Conservation (phyloP, 2,888 invertebrate genomes). For the Clivina fossor region DNA sequence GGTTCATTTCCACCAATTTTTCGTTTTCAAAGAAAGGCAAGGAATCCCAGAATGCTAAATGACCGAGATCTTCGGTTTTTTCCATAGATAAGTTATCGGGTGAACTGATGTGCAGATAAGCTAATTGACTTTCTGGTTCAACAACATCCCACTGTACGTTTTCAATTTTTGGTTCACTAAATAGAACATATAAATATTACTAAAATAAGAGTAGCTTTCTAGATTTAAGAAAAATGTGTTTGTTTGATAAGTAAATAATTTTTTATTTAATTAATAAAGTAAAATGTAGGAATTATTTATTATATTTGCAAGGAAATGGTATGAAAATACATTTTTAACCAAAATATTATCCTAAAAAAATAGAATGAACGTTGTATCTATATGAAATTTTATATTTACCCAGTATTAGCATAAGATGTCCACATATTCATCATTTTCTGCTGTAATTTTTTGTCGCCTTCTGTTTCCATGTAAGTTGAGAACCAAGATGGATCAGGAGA, state of each 20-base stretch:
- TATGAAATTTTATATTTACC: conserved; percentile 54
- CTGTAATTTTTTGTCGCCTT: conserved; percentile 58
- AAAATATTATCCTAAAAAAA: no score
- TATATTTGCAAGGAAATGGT: no score
- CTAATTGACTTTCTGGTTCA: conserved; percentile 50
- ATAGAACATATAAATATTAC: neutral
- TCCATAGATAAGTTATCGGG: conserved; percentile 56
- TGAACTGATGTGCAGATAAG: conserved; percentile 58
- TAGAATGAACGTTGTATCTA: conserved; percentile 5
- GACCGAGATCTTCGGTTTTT: conserved; percentile 56
- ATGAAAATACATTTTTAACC: no score
- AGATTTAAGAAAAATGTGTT: no score
- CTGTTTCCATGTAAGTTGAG: conserved; percentile 47
- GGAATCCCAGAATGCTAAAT: conserved; percentile 63
- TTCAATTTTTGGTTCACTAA: conserved; percentile 35
- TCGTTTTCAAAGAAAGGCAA: conserved; percentile 64
- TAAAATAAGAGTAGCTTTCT: no score
- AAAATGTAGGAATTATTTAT: no score
- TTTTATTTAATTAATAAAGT: no score
- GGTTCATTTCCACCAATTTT: no score
- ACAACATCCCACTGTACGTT: conserved; percentile 18
- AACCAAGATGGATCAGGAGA: conserved; percentile 49
- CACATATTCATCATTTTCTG: conserved; percentile 58
- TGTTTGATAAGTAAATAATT: no score
- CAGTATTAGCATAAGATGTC: conserved; percentile 57